phyloP scores from a whole-genome alignment of 2,888 invertebrate species.

The Eupithecia pulchellata region DNA sequence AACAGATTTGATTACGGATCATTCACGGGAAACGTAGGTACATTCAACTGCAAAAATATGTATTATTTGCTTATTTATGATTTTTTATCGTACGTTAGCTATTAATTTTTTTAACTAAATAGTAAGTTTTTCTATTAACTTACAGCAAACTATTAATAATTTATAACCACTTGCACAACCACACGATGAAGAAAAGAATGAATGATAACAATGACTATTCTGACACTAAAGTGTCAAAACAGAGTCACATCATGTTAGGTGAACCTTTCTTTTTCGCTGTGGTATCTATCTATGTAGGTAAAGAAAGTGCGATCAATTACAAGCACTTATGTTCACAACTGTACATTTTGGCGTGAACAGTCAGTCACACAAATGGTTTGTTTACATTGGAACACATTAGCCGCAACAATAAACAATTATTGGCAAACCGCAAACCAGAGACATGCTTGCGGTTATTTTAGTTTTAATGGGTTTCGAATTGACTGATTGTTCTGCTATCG shows the following conservation, averaged over 20 bases:
- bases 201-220: neutral
- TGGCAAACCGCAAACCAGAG: conserved; percentile 36
- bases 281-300: neutral
- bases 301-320: neutral
- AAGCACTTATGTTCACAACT: conserved; percentile 19
- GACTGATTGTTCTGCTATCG: conserved; percentile 11
- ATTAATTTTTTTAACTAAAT: no score
- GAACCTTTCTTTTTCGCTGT: neutral
- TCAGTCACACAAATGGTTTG: conserved; percentile 32
- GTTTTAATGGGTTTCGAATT: conserved; percentile 22
- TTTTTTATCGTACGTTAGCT: no score
- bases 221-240: neutral
- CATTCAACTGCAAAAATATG: no score
- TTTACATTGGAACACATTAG: conserved; percentile 44
- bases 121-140: no score
- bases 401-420: conserved; percentile 50
- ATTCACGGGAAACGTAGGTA: conserved; percentile 32
- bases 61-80: no score
- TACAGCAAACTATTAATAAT: no score
- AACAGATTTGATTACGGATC: conserved; percentile 44
- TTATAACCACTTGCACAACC: no score
- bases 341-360: conserved; percentile 33
- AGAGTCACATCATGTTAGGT: neutral
- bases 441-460: conserved; percentile 37
- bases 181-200: neutral